Percentiles rank a stretch among this genome's conserved stretches.
Conservation (phyloP, 2,797 vertebrate genomes). For the Brachyalestes nurse region DNA sequence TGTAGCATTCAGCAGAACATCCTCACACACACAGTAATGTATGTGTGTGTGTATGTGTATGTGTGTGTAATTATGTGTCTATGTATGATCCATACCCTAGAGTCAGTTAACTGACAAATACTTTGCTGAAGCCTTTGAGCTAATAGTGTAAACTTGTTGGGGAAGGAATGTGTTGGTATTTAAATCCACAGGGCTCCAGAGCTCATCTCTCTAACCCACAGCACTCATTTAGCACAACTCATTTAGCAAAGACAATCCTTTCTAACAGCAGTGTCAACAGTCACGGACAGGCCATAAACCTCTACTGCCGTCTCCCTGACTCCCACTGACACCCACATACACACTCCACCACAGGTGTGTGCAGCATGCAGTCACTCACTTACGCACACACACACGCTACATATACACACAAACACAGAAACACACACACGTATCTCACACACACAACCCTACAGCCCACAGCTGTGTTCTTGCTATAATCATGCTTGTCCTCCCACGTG, state of each 20-base stretch:
- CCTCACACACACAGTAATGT: no score
- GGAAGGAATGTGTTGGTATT: slow-evolving; percentile 33
- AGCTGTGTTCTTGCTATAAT: slow-evolving; percentile 35
- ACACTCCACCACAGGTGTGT: slow-evolving; percentile 26
- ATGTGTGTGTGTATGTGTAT: background rate
- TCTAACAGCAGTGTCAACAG: slow-evolving; percentile 43
- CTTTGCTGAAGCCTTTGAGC: slow-evolving; percentile 28
- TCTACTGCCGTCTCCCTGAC: slow-evolving; percentile 15
- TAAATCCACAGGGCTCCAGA: slow-evolving; percentile 45
- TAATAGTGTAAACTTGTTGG: slow-evolving; percentile 45
- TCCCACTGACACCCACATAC: slow-evolving; percentile 21
- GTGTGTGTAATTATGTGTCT: background rate
- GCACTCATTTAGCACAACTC: slow-evolving; percentile 42
- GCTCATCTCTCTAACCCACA: slow-evolving; percentile 37
- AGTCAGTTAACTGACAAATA: slow-evolving; percentile 4
- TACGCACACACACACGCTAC: background rate
- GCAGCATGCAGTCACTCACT: background rate
- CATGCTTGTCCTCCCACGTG: slow-evolving; percentile 35
- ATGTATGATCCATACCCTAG: background rate
- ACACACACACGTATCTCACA: background rate
- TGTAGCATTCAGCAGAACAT: no score
- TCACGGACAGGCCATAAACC: slow-evolving; percentile 36
- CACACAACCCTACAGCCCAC: background rate
- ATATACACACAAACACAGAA: background rate
- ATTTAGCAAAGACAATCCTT: slow-evolving; percentile 43